A percentile compares a stretch with the other conserved stretches of the same genome.
phyloP scores from a whole-genome alignment of 2,888 invertebrate genomes.

The Odontocolon sp. region DNA sequence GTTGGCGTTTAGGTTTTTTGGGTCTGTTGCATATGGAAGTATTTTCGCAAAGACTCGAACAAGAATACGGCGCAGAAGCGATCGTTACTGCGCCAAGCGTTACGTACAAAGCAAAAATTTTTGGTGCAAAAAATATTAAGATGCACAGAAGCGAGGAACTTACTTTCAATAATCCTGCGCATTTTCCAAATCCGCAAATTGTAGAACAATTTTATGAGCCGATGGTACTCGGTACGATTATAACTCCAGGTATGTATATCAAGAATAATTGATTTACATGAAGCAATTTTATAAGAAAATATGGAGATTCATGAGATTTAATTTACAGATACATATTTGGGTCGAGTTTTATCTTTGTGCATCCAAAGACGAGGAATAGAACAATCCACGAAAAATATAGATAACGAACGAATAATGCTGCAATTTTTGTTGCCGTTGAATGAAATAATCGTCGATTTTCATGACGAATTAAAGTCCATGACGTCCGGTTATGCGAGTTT shows the following conservation, averaged over 20 bases:
- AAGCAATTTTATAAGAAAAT: no score
- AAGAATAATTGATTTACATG: no score
- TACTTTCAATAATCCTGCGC: slow-evolving; percentile 87
- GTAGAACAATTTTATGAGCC: slow-evolving; percentile 93
- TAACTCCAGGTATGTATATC: slow-evolving; percentile 89
- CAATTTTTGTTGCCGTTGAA: slow-evolving; percentile 93
- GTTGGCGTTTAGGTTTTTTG: slow-evolving; percentile 94
- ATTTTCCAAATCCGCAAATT: slow-evolving; percentile 86
- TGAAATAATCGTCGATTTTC: slow-evolving; percentile 97
- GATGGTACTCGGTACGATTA: slow-evolving; percentile 93
- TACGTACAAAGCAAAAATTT: slow-evolving; percentile 90
- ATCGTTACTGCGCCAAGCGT: slow-evolving; percentile 93
- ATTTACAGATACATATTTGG: slow-evolving; percentile 84
- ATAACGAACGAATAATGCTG: slow-evolving; percentile 90
- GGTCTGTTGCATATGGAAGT: slow-evolving; percentile 94
- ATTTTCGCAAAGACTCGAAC: slow-evolving; percentile 91
- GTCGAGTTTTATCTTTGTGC: slow-evolving; percentile 87
- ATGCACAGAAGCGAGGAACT: slow-evolving; percentile 84
- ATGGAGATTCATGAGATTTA: neutral
- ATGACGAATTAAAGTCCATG: slow-evolving; percentile 93
- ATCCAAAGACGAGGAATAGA: slow-evolving; percentile 89
- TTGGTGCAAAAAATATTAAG: slow-evolving; percentile 87
- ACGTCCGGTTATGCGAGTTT: slow-evolving; percentile 98
- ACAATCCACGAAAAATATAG: slow-evolving; percentile 88
- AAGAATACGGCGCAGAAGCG: slow-evolving; percentile 91